These are phyloP conservation scores for Macrochelys suwanniensis DNA, from an alignment of 2,797 vertebrate genomes.

Conservation along the genomic window DNA sequence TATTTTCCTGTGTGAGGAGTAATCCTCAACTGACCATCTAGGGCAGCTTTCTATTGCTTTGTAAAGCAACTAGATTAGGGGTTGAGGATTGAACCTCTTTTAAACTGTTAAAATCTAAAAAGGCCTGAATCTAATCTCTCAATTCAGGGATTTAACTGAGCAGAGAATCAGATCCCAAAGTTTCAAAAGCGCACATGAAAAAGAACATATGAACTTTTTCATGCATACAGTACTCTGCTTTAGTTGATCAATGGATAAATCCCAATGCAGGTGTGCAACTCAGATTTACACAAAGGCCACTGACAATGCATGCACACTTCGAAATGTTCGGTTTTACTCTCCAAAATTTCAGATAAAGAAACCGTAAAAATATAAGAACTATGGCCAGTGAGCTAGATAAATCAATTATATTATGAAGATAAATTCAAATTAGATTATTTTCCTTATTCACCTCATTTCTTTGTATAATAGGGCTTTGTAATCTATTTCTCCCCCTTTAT, in stretches of 20 bases:
- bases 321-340: background rate
- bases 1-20: background rate
- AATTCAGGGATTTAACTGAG: background rate
- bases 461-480: conserved; percentile 7
- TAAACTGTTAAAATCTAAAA: background rate
- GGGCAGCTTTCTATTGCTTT: background rate
- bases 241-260: background rate
- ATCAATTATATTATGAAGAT: background rate
- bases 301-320: background rate
- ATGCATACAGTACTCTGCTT: background rate
- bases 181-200: background rate
- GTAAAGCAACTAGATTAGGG: background rate
- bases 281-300: background rate
- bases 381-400: background rate
- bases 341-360: background rate
- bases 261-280: background rate
- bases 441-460: conserved; percentile 31
- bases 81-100: background rate
- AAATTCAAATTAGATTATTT: conserved; percentile 40
- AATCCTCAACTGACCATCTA: background rate
- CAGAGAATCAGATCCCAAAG: background rate
- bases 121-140: background rate
- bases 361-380: background rate
- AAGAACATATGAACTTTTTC: background rate
- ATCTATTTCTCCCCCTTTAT: background rate